These are phyloP conservation scores for Tricholaema leucomelas DNA, from an alignment of 2,113 vertebrate genomes.

Conservation along the genomic window DNA sequence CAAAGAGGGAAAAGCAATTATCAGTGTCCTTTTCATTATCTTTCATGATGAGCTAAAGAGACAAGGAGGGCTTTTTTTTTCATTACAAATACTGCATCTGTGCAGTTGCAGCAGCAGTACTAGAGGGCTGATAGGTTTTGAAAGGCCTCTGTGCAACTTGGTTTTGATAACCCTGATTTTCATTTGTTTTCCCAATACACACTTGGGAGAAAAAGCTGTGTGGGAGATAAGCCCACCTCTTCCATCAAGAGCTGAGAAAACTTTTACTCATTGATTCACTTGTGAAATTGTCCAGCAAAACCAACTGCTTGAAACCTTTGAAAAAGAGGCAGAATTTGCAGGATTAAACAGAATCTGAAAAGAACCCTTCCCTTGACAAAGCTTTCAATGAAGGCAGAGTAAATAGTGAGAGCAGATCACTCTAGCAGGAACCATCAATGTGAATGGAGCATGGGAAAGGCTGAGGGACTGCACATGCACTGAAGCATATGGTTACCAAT, in stretches of 20 bases:
- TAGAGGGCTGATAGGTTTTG: neutral
- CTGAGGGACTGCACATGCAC: neutral
- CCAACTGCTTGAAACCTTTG: neutral
- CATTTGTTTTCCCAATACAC: neutral
- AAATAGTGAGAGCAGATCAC: neutral
- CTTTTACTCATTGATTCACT: neutral
- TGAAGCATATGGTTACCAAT: constrained; percentile 60
- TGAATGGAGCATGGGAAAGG: neutral
- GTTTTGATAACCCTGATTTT: neutral
- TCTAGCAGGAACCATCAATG: neutral
- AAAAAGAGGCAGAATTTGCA: neutral
- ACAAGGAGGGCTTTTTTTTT: neutral
- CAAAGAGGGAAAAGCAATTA: neutral
- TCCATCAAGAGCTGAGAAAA: neutral
- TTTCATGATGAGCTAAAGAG: neutral
- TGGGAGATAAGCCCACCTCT: neutral
- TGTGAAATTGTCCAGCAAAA: constrained; percentile 19
- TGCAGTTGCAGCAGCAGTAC: neutral
- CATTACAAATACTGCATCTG: neutral
- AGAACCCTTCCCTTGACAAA: constrained; percentile 8
- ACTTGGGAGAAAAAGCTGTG: neutral
- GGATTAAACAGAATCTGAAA: neutral
- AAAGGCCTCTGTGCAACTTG: neutral
- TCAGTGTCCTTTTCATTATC: neutral
- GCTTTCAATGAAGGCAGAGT: neutral